phyloP scores from a whole-genome alignment of 2,113 vertebrate species.

The Cyprinus carpio region DNA sequence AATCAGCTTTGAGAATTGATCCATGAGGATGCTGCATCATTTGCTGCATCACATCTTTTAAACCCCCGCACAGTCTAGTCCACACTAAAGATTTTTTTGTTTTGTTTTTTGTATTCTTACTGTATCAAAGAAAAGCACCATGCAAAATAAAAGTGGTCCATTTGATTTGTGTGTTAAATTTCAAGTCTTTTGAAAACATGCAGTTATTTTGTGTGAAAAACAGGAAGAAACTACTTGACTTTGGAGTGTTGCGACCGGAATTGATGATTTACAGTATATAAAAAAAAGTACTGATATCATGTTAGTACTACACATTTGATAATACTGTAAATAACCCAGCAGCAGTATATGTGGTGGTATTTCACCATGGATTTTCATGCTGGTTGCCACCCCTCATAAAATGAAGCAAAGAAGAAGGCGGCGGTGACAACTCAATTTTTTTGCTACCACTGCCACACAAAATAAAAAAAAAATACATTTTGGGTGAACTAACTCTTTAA shows the following conservation, averaged over 20 bases:
- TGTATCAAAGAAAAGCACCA: not conserved
- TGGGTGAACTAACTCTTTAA: not conserved
- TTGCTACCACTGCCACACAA: not conserved
- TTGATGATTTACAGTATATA: not conserved
- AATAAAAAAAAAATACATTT: not conserved
- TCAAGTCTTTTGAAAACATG: not conserved
- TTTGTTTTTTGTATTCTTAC: not conserved
- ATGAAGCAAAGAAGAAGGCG: not conserved
- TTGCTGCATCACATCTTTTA: not conserved
- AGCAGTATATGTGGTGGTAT: not conserved
- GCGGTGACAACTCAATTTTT: not conserved
- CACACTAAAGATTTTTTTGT: constrained; percentile 12
- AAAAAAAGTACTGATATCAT: not conserved
- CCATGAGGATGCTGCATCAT: constrained; percentile 38
- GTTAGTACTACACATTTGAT: not conserved
- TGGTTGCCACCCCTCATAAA: not conserved
- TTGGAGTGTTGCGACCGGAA: not conserved
- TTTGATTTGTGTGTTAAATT: not conserved
- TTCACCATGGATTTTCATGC: not conserved
- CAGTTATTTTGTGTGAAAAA: not conserved
- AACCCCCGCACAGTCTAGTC: not conserved
- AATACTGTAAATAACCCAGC: not conserved
- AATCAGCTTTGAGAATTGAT: constrained; percentile 56
- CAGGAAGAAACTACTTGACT: not conserved
- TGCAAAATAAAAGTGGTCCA: not conserved